A percentile compares a stretch with the other conserved stretches of the same genome.
Conservation (phyloP, 2,797 vertebrate genomes). For the Enteromius afrohamiltoni region DNA sequence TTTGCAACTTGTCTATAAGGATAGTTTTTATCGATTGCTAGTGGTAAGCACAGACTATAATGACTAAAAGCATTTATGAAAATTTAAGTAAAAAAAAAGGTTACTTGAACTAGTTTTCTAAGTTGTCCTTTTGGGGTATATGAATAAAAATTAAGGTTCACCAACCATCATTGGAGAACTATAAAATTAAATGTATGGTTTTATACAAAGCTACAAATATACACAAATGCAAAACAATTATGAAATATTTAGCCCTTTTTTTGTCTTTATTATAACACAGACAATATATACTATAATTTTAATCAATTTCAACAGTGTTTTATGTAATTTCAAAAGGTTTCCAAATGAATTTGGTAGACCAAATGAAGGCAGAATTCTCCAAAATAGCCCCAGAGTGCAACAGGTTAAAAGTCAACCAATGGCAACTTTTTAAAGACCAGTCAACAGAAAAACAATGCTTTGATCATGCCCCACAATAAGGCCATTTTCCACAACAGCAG, state of each 20-base stretch:
- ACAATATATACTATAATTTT: no score
- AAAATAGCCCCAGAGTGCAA: no score
- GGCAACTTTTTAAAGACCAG: not conserved
- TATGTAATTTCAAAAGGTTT: no score
- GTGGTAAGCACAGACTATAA: not conserved
- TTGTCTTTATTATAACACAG: no score
- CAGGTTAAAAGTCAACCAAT: not conserved
- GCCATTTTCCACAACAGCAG: no score
- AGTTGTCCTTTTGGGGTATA: not conserved
- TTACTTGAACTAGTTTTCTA: not conserved
- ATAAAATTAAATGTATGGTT: not conserved
- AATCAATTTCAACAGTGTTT: no score
- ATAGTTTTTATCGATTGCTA: not conserved
- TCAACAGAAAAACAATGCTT: not conserved
- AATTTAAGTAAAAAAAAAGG: not conserved
- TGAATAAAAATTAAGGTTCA: not conserved
- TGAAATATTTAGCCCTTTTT: no score
- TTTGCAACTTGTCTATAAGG: not conserved
- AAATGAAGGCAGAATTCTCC: no score
- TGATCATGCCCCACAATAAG: not conserved
- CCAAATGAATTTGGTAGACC: no score
- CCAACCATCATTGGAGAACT: not conserved
- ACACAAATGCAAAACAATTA: not conserved
- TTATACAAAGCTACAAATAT: not conserved
- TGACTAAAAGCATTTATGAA: not conserved